Conservation (phyloP, 2,888 invertebrate genomes). For the Notodonta ziczac region DNA sequence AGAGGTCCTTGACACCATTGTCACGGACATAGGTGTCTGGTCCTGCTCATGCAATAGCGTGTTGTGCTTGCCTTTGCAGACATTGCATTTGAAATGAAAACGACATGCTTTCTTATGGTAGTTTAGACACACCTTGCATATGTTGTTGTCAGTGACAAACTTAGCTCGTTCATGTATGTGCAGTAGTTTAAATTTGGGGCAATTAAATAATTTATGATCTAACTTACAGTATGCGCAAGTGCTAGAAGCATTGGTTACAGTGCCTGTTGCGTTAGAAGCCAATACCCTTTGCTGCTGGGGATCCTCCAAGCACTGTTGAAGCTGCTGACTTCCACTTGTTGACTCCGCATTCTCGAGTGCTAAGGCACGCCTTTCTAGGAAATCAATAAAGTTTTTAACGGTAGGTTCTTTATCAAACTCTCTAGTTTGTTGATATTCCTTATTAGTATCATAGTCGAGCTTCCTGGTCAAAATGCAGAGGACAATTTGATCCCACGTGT, state of each 20-base stretch:
- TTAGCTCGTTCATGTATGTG: constrained; percentile 9
- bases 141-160: constrained; percentile 15
- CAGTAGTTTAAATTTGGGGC: constrained; percentile 16
- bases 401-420: background rate
- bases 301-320: background rate
- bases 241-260: background rate
- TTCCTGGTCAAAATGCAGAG: background rate
- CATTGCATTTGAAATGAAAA: constrained; percentile 15
- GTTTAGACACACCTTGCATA: constrained; percentile 18
- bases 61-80: background rate
- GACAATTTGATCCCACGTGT: background rate
- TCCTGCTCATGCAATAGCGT: background rate
- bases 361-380: background rate
- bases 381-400: background rate
- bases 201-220: constrained; percentile 20
- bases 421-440: background rate
- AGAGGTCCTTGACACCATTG: background rate
- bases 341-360: background rate
- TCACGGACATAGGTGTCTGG: background rate
- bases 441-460: background rate
- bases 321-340: background rate
- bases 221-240: constrained; percentile 19
- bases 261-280: background rate
- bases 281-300: constrained; percentile 1
- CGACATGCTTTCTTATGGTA: constrained; percentile 16